These are phyloP conservation scores for Megalonaias nervosa DNA, from an alignment of 1,140 invertebrate species.

Conservation along the genomic window DNA sequence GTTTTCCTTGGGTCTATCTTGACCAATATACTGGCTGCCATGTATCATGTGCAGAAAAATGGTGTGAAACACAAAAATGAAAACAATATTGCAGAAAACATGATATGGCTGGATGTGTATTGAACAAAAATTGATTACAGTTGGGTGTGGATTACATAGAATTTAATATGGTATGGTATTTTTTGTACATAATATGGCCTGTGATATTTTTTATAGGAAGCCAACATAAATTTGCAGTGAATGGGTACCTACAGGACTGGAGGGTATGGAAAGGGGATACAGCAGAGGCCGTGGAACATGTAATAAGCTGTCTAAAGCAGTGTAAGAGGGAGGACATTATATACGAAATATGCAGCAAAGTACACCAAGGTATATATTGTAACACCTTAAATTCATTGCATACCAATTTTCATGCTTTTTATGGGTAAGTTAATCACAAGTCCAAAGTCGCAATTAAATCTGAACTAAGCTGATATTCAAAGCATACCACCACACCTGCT, in stretches of 20 bases:
- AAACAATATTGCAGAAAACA: background rate
- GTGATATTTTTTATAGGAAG: constrained; percentile 32
- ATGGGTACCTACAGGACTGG: constrained; percentile 57
- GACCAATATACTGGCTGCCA: too few relatives aligned
- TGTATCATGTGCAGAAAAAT: too few relatives aligned
- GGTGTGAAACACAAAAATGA: too few relatives aligned
- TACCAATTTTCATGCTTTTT: too few relatives aligned
- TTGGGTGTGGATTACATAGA: too few relatives aligned
- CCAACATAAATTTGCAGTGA: constrained; percentile 50
- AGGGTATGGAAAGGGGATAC: constrained; percentile 46
- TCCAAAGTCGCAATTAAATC: too few relatives aligned
- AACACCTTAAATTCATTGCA: too few relatives aligned
- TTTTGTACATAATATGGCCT: background rate
- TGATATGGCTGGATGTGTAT: background rate
- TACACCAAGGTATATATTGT: constrained; percentile 40
- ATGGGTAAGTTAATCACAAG: too few relatives aligned
- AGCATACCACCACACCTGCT: too few relatives aligned
- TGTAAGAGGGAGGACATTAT: constrained; percentile 54
- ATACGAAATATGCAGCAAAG: constrained; percentile 49
- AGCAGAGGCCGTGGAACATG: constrained; percentile 42
- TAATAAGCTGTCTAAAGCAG: constrained; percentile 47
- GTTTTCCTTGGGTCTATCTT: too few relatives aligned
- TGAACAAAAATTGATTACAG: background rate
- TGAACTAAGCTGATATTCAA: too few relatives aligned
- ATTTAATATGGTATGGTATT: background rate